Conservation (phyloP, 1,140 invertebrate species). For the Ceratosolen fusciceps region DNA sequence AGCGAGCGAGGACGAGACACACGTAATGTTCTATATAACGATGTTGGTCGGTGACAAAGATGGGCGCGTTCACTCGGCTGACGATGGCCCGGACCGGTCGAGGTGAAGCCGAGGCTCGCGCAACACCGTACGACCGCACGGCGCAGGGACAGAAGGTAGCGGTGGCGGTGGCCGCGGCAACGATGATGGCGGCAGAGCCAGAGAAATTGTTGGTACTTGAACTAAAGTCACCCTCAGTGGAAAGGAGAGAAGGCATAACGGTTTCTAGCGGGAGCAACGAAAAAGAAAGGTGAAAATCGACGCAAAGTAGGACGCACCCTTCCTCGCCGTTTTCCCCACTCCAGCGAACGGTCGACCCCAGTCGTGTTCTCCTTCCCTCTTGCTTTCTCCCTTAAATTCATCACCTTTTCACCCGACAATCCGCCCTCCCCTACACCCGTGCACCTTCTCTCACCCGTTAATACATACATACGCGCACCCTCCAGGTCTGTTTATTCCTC, state of each 20-base stretch:
- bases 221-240: constrained; percentile 2
- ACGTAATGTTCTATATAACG: neutral
- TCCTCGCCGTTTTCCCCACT: constrained; percentile 46
- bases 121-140: neutral
- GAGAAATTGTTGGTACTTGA: constrained; percentile 41
- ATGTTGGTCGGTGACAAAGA: neutral
- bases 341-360: constrained; percentile 13
- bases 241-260: neutral
- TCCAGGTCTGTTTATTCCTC: neutral
- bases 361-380: neutral
- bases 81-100: neutral
- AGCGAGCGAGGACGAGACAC: neutral
- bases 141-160: constrained; percentile 24
- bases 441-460: too few relatives aligned
- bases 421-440: too few relatives aligned
- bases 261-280: neutral
- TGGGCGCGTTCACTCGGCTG: constrained; percentile 17
- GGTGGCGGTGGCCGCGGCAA: neutral
- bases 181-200: neutral
- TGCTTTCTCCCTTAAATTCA: neutral
- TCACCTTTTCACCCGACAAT: neutral
- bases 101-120: constrained; percentile 49
- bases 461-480: too few relatives aligned
- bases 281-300: neutral
- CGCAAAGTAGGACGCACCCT: constrained; percentile 68